phyloP scores from a whole-genome alignment of 2,888 invertebrate genomes.

The Acronicta aceris region DNA sequence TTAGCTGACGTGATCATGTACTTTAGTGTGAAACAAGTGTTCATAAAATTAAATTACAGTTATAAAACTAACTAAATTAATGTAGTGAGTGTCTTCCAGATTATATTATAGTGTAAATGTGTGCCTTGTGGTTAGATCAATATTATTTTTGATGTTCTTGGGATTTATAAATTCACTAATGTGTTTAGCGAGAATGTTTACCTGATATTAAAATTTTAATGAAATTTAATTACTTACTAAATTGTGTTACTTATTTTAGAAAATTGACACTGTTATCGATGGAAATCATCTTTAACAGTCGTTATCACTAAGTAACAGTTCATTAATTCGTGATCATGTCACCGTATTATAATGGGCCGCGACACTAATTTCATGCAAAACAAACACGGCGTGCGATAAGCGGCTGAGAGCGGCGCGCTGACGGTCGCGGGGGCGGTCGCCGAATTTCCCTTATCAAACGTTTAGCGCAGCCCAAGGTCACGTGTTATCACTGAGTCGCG shows the following conservation, averaged over 20 bases:
- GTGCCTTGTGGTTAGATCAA: slow-evolving; percentile 19
- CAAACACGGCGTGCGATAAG: slow-evolving; percentile 80
- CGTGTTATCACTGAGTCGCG: slow-evolving; percentile 78
- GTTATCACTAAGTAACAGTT: slow-evolving; percentile 65
- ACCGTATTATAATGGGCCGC: slow-evolving; percentile 72
- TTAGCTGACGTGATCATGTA: slow-evolving; percentile 67
- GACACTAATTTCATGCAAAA: slow-evolving; percentile 83
- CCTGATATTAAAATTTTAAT: not conserved
- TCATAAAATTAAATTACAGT: slow-evolving; percentile 44
- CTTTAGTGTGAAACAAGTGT: slow-evolving; percentile 61
- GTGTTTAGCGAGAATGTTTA: slow-evolving; percentile 1
- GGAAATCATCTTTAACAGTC: slow-evolving; percentile 34
- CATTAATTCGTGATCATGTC: slow-evolving; percentile 77
- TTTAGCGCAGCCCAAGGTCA: slow-evolving; percentile 83
- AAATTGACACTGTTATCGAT: slow-evolving; percentile 1
- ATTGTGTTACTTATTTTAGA: not conserved
- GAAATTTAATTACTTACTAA: too few species aligned
- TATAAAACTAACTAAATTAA: slow-evolving; percentile 26
- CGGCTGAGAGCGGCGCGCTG: slow-evolving; percentile 63
- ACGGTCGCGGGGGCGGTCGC: slow-evolving; percentile 65
- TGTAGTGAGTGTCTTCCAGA: slow-evolving; percentile 20
- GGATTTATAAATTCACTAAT: slow-evolving; percentile 20
- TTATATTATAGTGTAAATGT: slow-evolving; percentile 24
- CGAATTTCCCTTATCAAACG: slow-evolving; percentile 85
- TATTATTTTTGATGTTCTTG: slow-evolving; percentile 37